Percentiles rank a stretch among this genome's conserved stretches.
These are phyloP conservation scores for Tympanoctomys barrerae DNA, from an alignment of 2,797 vertebrate species.

Conservation along the genomic window DNA sequence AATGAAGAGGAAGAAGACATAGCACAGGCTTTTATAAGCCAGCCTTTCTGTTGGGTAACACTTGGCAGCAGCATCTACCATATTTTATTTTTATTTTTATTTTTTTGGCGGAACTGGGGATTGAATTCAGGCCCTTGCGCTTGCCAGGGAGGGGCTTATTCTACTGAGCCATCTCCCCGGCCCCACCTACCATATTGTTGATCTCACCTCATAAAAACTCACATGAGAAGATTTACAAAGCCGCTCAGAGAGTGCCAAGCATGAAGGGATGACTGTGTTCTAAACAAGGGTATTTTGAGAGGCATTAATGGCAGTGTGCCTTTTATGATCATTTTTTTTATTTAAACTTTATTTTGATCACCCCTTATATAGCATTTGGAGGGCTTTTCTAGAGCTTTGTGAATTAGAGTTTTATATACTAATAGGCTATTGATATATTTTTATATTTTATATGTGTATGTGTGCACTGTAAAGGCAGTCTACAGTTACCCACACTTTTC, in stretches of 20 bases:
- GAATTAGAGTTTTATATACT: neutral
- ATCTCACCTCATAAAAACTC: neutral
- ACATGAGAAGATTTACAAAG: neutral
- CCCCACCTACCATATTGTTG: neutral
- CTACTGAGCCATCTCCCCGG: too few relatives aligned
- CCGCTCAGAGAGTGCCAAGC: neutral
- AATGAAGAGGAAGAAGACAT: neutral
- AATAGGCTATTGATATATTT: conserved; percentile 22
- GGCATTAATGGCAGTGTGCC: neutral
- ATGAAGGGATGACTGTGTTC: neutral
- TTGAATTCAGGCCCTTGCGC: too few relatives aligned
- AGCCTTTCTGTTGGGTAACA: neutral
- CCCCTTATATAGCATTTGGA: neutral
- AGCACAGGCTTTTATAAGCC: neutral
- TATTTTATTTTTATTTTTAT: neutral
- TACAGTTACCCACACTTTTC: conserved; percentile 13
- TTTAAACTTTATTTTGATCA: neutral
- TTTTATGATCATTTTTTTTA: neutral
- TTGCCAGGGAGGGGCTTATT: too few relatives aligned
- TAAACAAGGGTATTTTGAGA: neutral
- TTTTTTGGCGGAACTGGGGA: too few relatives aligned
- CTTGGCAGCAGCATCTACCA: neutral
- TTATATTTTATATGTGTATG: neutral
- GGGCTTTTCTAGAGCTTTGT: conserved; percentile 64
- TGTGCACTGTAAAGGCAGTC: conserved; percentile 51